These are phyloP conservation scores for Drosophila fungiperda DNA, from an alignment of 2,888 invertebrate species.

Conservation along the genomic window DNA sequence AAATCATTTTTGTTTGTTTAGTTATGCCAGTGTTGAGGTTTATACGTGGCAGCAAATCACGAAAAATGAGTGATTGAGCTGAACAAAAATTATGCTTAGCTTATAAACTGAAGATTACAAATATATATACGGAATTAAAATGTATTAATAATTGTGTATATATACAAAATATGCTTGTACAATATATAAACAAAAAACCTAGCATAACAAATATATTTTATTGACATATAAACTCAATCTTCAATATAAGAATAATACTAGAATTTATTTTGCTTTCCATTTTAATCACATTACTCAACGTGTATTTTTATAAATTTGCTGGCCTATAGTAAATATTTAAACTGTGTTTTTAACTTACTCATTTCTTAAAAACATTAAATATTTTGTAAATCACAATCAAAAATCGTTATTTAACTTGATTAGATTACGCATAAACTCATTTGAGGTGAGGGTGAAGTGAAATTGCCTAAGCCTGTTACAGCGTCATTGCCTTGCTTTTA, in stretches of 20 bases:
- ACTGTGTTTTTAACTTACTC: background rate
- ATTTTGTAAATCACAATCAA: background rate
- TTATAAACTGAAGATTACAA: background rate
- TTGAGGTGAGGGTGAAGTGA: slow-evolving; percentile 22
- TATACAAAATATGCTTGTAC: background rate
- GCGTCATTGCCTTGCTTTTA: slow-evolving; percentile 38
- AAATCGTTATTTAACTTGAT: slow-evolving; percentile 1
- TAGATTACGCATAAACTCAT: slow-evolving; percentile 49
- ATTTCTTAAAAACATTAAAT: background rate
- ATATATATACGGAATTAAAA: background rate
- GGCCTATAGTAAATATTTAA: background rate
- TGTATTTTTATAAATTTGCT: too few relatives aligned
- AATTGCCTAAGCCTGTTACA: slow-evolving; percentile 28
- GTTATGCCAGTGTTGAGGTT: slow-evolving; percentile 48
- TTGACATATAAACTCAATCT: background rate
- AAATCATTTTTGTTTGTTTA: slow-evolving; percentile 57
- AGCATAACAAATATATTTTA: background rate
- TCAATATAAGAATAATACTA: background rate
- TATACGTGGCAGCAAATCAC: slow-evolving; percentile 48
- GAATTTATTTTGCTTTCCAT: background rate
- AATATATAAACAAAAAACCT: too few relatives aligned
- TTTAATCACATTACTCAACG: background rate
- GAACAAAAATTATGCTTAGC: background rate
- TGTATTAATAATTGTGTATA: too few relatives aligned
- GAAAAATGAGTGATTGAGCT: slow-evolving; percentile 16